Conservation (phyloP, 2,797 vertebrate genomes). For the Sylvia borin region DNA sequence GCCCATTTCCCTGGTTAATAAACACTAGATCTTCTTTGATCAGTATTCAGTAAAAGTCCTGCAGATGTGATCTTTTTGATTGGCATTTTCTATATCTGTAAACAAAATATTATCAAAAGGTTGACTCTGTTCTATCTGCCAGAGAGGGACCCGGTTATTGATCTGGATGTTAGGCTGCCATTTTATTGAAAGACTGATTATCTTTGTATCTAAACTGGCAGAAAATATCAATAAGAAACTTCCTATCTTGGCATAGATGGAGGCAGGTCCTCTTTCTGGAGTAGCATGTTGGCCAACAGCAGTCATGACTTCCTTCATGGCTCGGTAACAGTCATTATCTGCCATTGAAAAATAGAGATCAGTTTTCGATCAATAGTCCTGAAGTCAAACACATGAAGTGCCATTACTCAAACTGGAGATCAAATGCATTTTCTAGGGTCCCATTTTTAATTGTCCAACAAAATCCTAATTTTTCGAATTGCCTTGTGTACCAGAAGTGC, state of each 20-base stretch:
- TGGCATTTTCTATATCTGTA: slow-evolving; percentile 44
- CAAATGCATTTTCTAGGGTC: neutral
- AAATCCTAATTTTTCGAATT: neutral
- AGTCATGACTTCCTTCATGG: neutral
- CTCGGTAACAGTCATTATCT: neutral
- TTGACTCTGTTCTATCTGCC: neutral
- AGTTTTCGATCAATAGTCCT: neutral
- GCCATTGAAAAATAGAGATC: neutral
- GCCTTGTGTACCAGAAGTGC: neutral
- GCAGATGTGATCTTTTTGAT: neutral
- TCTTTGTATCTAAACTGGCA: slow-evolving; percentile 36
- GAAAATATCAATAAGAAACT: slow-evolving; percentile 24
- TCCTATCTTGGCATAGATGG: neutral
- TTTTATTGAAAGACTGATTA: slow-evolving; percentile 47
- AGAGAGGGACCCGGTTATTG: slow-evolving; percentile 22
- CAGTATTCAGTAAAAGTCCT: neutral
- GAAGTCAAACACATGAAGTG: neutral
- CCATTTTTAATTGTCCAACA: neutral
- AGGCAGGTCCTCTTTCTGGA: neutral
- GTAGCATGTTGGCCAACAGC: neutral
- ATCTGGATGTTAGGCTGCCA: neutral
- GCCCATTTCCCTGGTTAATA: neutral
- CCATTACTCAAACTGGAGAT: neutral
- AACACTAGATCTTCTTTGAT: neutral
- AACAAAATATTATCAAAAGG: slow-evolving; percentile 56